A percentile compares a stretch with the other conserved stretches of the same genome.
Evolutionary conservation across 2,888 invertebrate genomes (phyloP).

Genomic region (Griposia aprilina): DNA sequence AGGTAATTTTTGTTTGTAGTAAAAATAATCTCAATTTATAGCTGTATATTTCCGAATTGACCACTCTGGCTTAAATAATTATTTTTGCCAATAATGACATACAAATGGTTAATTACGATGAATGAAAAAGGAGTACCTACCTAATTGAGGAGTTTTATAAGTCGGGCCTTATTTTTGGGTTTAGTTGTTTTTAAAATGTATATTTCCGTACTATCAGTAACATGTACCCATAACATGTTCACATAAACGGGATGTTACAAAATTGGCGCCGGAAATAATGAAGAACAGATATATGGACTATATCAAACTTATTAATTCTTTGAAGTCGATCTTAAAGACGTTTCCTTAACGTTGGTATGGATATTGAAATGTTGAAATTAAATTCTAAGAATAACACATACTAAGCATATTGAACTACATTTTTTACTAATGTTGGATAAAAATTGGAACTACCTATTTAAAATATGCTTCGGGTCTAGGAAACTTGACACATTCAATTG

Average conservation of each 20-base stretch:
- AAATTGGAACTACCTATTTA: not conserved
- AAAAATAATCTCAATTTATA: too few species aligned
- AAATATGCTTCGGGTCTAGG: too few species aligned
- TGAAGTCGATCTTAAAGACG: constrained; percentile 46
- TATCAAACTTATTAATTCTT: constrained; percentile 47
- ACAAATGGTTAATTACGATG: too few species aligned
- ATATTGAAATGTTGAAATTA: constrained; percentile 40
- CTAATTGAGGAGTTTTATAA: not conserved
- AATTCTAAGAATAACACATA: constrained; percentile 21
- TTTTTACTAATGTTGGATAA: not conserved
- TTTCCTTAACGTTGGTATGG: constrained; percentile 26
- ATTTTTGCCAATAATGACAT: too few species aligned
- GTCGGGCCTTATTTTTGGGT: too few species aligned
- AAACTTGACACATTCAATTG: too few species aligned
- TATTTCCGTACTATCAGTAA: not conserved
- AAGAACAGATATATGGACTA: constrained; percentile 41
- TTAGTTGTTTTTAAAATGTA: not conserved
- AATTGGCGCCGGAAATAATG: constrained; percentile 47
- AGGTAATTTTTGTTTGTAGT: too few species aligned
- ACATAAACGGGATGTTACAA: constrained; percentile 53
- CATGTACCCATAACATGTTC: not conserved
- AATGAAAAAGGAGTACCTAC: not conserved
- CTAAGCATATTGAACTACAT: not conserved
- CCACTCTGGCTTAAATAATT: too few species aligned
- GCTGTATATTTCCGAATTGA: too few species aligned